Evolutionary conservation across 2,797 vertebrate genomes (phyloP), one percentile per base, ranked within the genome.

Genomic region (Pseudochromis fuscus): DNA sequence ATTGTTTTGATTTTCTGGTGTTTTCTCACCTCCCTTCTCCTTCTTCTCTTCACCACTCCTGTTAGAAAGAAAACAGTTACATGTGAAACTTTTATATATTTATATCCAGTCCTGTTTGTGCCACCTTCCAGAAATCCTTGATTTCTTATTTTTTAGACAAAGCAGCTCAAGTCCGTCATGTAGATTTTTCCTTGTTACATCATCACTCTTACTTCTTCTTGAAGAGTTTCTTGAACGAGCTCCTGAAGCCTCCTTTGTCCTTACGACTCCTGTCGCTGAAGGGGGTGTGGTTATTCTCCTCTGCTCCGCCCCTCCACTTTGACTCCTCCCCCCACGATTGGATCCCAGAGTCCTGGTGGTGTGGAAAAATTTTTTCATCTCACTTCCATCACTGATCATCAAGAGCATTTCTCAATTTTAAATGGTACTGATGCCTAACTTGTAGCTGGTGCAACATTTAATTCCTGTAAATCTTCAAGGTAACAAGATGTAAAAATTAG

Each of bases 141-240:
- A 5, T 4, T 46, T 38, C 28, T 7, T 21, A 2, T 19, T n/a
- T 45, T 45, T 45, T 45, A 60, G 16, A 63, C 4, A 60, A 18
- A 56, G 16, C 31, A 9, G 24, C n/a, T n/a, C 19, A 24, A 2
- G 18, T 5, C 50, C n/a, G 40, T n/a, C 5, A 3, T 46, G 23
- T 38, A 9, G 9, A n/a, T 31, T 0, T 50, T 25, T 64, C 13
- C 3, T n/a, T 37, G 16, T 18, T 15, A 25, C 42, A 59, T 23
- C 18, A 18, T 51, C 30, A 16, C 42, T 70, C 93, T 96, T 91
- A 99, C 97, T 97, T 99, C 92, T 99, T 99, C 94, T 97, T 99
- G 95, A 99, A 99, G 87, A 99, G 96, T 84, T 97, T 99, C 93
- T 96, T 97, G 91, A 99, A 99, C 37, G 97, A 99, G 93, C 94